These are phyloP conservation scores for Alcedo quadribrachys DNA, from an alignment of 2,797 vertebrate genomes.

Conservation along the genomic window DNA sequence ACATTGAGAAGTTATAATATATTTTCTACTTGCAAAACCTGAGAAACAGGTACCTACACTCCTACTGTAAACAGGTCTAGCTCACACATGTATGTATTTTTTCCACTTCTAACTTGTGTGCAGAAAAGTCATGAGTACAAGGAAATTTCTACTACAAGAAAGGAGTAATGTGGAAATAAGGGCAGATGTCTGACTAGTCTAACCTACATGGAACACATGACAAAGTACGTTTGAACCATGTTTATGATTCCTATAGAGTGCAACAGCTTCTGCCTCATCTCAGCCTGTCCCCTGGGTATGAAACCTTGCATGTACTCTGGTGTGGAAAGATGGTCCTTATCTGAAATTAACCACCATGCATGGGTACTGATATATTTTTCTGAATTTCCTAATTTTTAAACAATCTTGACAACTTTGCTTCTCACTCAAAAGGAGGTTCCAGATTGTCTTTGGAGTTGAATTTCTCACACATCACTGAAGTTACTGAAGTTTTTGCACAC, in stretches of 20 bases:
- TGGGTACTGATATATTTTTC: not conserved
- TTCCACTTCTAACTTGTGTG: not conserved
- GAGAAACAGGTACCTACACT: not conserved
- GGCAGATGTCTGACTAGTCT: not conserved
- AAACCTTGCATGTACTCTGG: not conserved
- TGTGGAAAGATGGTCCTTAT: not conserved
- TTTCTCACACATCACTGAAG: not conserved
- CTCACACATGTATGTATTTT: accelerated
- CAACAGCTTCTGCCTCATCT: not conserved
- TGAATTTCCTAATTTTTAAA: not conserved
- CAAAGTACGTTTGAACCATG: not conserved
- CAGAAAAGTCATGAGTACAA: accelerated
- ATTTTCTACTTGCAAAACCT: not conserved
- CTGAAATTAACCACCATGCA: not conserved
- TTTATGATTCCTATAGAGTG: not conserved
- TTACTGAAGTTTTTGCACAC: not conserved
- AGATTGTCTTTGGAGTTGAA: not conserved
- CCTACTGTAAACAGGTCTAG: not conserved
- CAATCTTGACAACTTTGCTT: not conserved
- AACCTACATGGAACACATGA: not conserved
- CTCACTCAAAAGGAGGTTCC: not conserved
- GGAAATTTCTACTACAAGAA: not conserved
- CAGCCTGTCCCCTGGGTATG: not conserved
- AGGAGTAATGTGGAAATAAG: not conserved
- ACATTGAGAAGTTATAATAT: not conserved